Conservation (phyloP, 1,140 invertebrate species). For the Hydropsyche tenuis region DNA sequence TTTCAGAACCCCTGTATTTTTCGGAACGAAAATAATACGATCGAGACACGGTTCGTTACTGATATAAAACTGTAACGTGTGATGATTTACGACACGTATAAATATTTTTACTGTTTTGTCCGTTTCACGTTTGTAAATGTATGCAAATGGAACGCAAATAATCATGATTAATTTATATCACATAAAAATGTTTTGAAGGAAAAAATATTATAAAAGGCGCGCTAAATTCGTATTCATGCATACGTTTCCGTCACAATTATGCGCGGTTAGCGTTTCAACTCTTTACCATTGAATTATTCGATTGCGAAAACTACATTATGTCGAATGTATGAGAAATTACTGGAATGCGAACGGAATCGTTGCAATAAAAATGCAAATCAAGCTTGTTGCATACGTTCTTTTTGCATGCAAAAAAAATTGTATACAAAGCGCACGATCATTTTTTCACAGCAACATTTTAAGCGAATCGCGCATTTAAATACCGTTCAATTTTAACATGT, state of each 20-base stretch:
- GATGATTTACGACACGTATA: conserved; percentile 15
- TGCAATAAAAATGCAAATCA: conserved; percentile 36
- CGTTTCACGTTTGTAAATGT: conserved; percentile 12
- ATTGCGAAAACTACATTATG: conserved; percentile 41
- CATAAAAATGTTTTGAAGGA: too few relatives aligned
- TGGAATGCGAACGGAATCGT: conserved; percentile 35
- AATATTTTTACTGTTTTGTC: conserved; percentile 18
- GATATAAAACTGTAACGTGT: conserved; percentile 9
- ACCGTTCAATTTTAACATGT: too few relatives aligned
- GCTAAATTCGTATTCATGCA: too few relatives aligned
- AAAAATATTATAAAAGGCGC: too few relatives aligned
- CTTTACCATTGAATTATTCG: conserved; percentile 43
- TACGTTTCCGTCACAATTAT: background rate
- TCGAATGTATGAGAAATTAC: conserved; percentile 31
- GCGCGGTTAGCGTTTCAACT: background rate
- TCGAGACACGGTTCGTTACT: conserved; percentile 17
- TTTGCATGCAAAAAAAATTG: conserved; percentile 13
- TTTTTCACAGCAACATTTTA: background rate
- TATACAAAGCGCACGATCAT: background rate
- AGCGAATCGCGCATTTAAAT: too few relatives aligned
- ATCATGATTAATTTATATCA: conserved; percentile 14
- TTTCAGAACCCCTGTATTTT: background rate
- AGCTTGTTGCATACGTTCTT: conserved; percentile 10
- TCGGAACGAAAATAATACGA: conserved; percentile 13
- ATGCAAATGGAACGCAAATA: conserved; percentile 16